These are phyloP conservation scores for Cyphomyrus plagiostoma DNA, from an alignment of 2,113 vertebrate species.

Conservation along the genomic window DNA sequence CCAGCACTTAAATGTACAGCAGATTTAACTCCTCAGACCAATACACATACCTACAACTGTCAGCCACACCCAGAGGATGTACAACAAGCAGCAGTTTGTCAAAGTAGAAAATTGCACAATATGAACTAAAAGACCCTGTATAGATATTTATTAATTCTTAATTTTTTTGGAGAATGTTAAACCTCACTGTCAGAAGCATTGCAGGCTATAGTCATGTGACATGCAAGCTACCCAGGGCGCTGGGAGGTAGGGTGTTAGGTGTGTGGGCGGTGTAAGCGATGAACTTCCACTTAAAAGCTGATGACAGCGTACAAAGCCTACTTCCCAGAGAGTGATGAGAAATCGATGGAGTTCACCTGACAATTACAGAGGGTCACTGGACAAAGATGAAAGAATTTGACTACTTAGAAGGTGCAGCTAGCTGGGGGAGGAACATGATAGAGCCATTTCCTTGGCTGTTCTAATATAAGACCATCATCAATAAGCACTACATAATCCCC, in stretches of 20 bases:
- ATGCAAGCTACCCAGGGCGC: not conserved
- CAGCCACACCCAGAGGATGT: not conserved
- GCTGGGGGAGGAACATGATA: not conserved
- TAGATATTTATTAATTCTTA: not conserved
- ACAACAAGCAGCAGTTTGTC: not conserved
- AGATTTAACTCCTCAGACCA: not conserved
- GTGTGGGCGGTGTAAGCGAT: not conserved
- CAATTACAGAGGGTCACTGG: not conserved
- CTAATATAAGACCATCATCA: not conserved
- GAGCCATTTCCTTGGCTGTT: not conserved
- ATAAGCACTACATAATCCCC: not conserved
- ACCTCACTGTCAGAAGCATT: not conserved
- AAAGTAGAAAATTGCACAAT: not conserved
- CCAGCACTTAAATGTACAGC: not conserved
- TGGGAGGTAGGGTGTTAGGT: not conserved
- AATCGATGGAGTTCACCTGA: conserved; percentile 1
- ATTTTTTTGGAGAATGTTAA: not conserved
- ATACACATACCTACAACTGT: not conserved
- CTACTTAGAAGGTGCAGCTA: not conserved
- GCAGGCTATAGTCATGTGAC: not conserved
- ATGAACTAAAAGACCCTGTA: not conserved
- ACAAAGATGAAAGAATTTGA: not conserved
- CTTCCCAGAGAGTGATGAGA: not conserved
- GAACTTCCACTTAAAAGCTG: not conserved
- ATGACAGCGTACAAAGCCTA: not conserved